Evolutionary conservation across 2,888 invertebrate genomes (phyloP), one percentile per base, ranked within the genome.

Genomic region (Tortricodes alternella): DNA sequence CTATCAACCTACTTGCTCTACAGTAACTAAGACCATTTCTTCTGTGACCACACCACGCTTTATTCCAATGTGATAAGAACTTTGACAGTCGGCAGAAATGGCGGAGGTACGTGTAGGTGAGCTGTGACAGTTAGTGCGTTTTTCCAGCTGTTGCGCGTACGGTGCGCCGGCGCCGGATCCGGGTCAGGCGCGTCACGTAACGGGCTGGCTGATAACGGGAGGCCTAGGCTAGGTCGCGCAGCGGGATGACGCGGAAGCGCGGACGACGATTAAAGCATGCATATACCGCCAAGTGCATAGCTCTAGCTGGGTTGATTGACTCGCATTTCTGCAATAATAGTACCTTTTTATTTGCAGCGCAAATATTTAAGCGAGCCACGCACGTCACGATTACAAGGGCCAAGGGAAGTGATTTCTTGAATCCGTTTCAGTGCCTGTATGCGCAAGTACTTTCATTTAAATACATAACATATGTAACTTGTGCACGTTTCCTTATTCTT

Each of bases 201-300:
- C 89, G 89, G 89, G 84, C 73, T 73, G 74, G 77, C 64, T 74
- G 83, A 72, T 88, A 89, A 89, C 88, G 89, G 88, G 80, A 74
- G 81, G 79, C 76, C 73, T 67, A 73, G 77, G 73, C 85, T 84
- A 81, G 89, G 89, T 89, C 89, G 85, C 77, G 74, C 80, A 89
- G 89, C 87, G 89, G 89, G 89, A 88, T 88, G 89, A 86, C 83
- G 85, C 89, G 89, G 89, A 90, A 89, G 85, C 73, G 78, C 81
- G 78, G 75, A 75, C 80, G 72, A 59, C 74, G 71, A 80, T 80
- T 79, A 79, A 74, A 76, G 38, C 32, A 18, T 43, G 51, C 18
- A 34, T 29, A n/a, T 32, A 27, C 38, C 27, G 23, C 16, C 49
- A 34, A 21, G 35, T n/a, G 15, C 46, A 9, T 24, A 24, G 8